Base-by-base conservation (phyloP, 2,113 vertebrate species). In the Larimichthys polyactis region DNA sequence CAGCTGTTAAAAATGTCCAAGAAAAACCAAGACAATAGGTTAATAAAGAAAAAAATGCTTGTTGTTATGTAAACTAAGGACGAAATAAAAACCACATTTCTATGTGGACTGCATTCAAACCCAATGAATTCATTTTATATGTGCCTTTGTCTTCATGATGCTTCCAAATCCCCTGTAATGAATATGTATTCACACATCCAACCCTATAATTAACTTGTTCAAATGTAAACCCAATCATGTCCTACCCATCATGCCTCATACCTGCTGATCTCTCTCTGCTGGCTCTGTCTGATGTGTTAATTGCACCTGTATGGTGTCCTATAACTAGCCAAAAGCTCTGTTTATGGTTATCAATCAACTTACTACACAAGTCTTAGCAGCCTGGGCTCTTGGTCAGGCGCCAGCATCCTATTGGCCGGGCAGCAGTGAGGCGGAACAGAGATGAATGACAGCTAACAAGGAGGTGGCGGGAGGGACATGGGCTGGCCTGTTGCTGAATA, bases 271-370 rank as follows among this genome's bases (percentile, higher is more conserved):
- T 40, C 43, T 72, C 74, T 71, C 8, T 71, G 55, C 78, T 54
- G 44, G 70, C 68, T 57, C 65, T 36, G 74, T 78, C 70, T 75
- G 85, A 91, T 82, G 87, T 79, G 81, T 86, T 92, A 94, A 93
- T 94, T 93, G 93, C 93, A 93, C 93, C 94, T 95, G 93, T 89
- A 83, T 84, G 94, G 92, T 94, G 91, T 95, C 92, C 83, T 84
- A 82, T 93, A 93, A 93, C 92, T 82, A n/a, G 79, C 87, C 60
- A 20, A 91, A 88, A 90, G 85, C 82, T 88, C 87, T 94, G 93
- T 95, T 94, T 92, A 92, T 86, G 83, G 82, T 93, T 91, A 94
- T 94, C 95, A 93, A 93, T 94, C 94, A 93, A 86, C 91, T 79
- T 87, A 67, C 90, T 75, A 78, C 93, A 89, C 90, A 92, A 87